A percentile compares a stretch with the other conserved stretches of the same genome.
phyloP scores from a whole-genome alignment of 2,113 vertebrate genomes.

The Scytalopus superciliaris region DNA sequence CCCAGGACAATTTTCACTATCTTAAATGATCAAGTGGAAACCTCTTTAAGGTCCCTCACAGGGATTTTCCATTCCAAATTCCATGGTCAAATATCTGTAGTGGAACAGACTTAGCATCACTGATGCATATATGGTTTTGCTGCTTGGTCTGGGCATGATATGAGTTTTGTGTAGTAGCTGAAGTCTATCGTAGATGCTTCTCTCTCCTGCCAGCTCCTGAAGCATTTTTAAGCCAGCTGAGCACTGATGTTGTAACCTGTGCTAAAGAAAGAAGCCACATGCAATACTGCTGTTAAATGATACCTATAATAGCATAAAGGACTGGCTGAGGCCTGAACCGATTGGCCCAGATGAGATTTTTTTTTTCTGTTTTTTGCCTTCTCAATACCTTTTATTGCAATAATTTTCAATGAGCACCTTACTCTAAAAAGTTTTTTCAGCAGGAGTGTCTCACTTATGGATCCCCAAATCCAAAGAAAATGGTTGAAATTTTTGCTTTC shows the following conservation, averaged over 20 bases:
- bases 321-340: neutral
- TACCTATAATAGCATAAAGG: neutral
- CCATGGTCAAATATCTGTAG: neutral
- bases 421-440: neutral
- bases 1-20: neutral
- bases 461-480: neutral
- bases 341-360: neutral
- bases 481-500: neutral
- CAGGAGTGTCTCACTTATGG: neutral
- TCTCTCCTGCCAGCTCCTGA: neutral
- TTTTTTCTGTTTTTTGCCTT: neutral
- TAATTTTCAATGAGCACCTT: neutral
- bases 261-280: neutral
- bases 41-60: neutral
- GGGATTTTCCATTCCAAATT: neutral
- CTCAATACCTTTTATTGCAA: neutral
- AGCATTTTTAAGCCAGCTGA: neutral
- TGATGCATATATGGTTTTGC: neutral
- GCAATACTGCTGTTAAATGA: neutral
- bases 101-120: neutral
- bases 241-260: fast-evolving
- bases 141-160: neutral
- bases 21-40: neutral
- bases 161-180: neutral
- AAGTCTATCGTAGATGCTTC: neutral